phyloP scores from a whole-genome alignment of 2,113 vertebrate species.

The Oxygymnocypris stewartii region DNA sequence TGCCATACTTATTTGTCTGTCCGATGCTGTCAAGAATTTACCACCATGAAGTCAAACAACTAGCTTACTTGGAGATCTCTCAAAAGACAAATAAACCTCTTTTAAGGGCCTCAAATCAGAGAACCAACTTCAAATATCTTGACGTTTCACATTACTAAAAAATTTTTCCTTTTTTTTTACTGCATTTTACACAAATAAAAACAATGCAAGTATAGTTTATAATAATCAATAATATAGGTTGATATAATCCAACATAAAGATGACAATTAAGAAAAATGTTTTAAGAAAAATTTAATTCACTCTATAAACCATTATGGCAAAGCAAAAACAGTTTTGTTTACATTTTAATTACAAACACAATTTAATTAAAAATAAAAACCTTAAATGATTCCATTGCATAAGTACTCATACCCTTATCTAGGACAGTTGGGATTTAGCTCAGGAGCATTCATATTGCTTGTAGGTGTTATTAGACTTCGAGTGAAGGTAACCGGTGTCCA shows the following conservation, averaged over 20 bases:
- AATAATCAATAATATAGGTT: not conserved
- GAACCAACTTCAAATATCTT: not conserved
- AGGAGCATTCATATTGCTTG: too few species aligned
- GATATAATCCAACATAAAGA: not conserved
- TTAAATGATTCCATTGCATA: too few species aligned
- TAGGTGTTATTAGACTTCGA: too few species aligned
- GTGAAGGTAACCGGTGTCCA: too few species aligned
- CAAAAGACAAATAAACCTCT: not conserved
- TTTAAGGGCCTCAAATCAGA: not conserved
- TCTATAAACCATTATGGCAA: too few species aligned
- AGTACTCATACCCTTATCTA: too few species aligned
- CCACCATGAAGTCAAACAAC: not conserved
- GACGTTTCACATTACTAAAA: not conserved
- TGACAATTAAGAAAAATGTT: not conserved
- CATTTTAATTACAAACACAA: too few species aligned
- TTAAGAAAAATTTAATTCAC: too few species aligned
- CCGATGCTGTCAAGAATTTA: not conserved
- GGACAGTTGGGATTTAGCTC: too few species aligned
- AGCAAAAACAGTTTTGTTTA: too few species aligned
- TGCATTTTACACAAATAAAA: not conserved
- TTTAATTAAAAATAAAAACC: too few species aligned
- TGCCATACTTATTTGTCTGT: not conserved
- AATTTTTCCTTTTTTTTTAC: not conserved
- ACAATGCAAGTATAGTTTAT: not conserved
- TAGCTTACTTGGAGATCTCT: not conserved